Conservation (phyloP, 2,888 invertebrate species). For the Stegana nigrithorax region DNA sequence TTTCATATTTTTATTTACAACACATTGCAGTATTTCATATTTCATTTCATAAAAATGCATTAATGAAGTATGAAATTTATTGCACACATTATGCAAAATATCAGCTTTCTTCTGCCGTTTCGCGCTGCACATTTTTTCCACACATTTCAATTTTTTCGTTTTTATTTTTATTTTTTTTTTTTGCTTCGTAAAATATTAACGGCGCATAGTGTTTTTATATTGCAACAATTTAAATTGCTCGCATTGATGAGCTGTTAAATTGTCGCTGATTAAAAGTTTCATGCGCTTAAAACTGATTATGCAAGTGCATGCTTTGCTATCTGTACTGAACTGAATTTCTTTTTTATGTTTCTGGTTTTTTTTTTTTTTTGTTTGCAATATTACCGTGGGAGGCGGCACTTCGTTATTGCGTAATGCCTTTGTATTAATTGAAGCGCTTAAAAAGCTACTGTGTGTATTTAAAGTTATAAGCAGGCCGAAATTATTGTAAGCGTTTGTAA, state of each 20-base stretch:
- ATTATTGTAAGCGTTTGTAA: too few relatives aligned
- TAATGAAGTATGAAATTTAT: slow-evolving; percentile 20
- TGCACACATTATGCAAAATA: slow-evolving; percentile 2
- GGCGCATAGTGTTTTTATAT: neutral
- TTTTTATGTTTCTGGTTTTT: too few relatives aligned
- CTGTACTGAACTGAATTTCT: too few relatives aligned
- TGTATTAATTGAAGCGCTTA: too few relatives aligned
- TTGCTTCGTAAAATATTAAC: neutral
- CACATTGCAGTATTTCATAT: slow-evolving; percentile 7
- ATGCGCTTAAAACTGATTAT: neutral
- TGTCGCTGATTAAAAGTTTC: slow-evolving; percentile 11
- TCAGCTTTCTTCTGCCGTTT: neutral
- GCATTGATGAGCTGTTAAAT: slow-evolving; percentile 16
- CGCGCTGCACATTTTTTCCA: neutral
- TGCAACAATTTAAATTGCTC: too few relatives aligned
- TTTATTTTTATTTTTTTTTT: neutral
- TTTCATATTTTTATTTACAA: too few relatives aligned
- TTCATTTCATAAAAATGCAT: slow-evolving; percentile 12
- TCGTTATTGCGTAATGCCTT: too few relatives aligned
- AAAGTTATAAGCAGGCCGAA: too few relatives aligned
- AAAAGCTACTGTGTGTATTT: too few relatives aligned
- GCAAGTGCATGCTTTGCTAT: neutral
- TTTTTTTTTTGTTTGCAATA: too few relatives aligned
- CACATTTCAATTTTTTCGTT: neutral
- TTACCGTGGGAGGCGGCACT: too few relatives aligned